These are phyloP conservation scores for Acestrorhynchus altus DNA, from an alignment of 2,797 vertebrate species.

Conservation along the genomic window DNA sequence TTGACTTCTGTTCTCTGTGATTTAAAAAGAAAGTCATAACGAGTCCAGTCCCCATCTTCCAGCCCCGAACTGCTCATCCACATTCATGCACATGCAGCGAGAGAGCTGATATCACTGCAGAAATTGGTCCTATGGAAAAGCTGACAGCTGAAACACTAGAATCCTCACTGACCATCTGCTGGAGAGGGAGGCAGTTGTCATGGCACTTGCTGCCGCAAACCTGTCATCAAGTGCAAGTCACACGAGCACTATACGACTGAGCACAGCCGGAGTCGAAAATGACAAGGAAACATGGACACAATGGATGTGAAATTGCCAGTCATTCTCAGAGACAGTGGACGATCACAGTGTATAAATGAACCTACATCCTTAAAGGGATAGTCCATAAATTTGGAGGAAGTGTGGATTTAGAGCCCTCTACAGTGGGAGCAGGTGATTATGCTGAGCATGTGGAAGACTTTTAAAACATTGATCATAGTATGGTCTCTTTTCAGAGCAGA, in stretches of 20 bases:
- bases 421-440: too few species aligned
- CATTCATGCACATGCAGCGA: not conserved
- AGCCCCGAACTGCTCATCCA: not conserved
- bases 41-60: too few species aligned
- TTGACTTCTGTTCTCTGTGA: not conserved
- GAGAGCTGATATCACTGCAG: not conserved
- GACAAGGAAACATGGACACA: not conserved
- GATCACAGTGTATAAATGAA: too few species aligned
- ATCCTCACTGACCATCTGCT: slow-evolving; percentile 32
- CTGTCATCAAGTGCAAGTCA: slow-evolving; percentile 35
- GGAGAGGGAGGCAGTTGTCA: slow-evolving; percentile 53
- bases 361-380: too few species aligned
- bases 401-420: too few species aligned
- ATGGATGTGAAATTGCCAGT: not conserved
- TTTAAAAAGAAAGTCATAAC: not conserved
- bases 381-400: too few species aligned
- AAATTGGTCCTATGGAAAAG: not conserved
- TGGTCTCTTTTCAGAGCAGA: too few species aligned
- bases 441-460: too few species aligned
- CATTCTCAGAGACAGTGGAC: too few species aligned
- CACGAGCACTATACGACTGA: not conserved
- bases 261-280: not conserved
- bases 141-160: slow-evolving; percentile 12
- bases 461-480: too few species aligned
- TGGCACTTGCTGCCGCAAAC: slow-evolving; percentile 47